A percentile compares a stretch with the other conserved stretches of the same genome.
phyloP scores from a whole-genome alignment of 1,140 invertebrate species.

The Ditylenchus dipsaci region DNA sequence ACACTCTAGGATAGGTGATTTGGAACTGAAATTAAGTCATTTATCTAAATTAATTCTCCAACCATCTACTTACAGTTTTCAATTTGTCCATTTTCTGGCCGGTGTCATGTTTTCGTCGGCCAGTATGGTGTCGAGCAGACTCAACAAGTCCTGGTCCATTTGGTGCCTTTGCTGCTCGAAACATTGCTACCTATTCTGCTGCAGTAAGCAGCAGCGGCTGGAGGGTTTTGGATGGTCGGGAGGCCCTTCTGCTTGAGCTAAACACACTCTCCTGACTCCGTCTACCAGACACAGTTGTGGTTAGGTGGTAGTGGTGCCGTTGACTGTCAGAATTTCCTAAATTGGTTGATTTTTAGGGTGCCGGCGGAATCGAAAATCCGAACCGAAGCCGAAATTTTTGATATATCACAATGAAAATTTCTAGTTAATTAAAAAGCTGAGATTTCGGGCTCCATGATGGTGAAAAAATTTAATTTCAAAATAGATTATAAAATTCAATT shows the following conservation, averaged over 20 bases:
- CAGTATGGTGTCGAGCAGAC: not conserved
- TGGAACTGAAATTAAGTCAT: constrained; percentile 1
- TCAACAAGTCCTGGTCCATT: not conserved
- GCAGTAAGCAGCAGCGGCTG: not conserved
- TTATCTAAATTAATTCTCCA: not conserved
- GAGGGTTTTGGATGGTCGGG: not conserved
- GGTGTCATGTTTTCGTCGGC: constrained; percentile 5
- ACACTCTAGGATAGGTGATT: constrained; percentile 12
- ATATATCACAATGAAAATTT: too few relatives aligned
- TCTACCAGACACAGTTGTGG: not conserved
- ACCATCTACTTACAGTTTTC: not conserved
- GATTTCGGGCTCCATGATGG: too few relatives aligned
- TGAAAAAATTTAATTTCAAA: too few relatives aligned
- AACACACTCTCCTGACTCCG: constrained; percentile 2
- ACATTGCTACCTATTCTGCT: not conserved
- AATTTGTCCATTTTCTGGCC: not conserved
- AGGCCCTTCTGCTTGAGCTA: not conserved
- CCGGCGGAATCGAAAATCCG: too few relatives aligned
- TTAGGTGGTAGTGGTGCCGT: not conserved
- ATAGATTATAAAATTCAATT: too few relatives aligned
- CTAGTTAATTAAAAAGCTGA: too few relatives aligned
- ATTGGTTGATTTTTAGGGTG: not conserved
- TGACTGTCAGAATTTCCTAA: not conserved
- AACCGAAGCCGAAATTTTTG: too few relatives aligned
- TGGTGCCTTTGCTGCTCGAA: not conserved